Base-by-base conservation (phyloP, 2,888 invertebrate genomes). In the Iphiclides podalirius region DNA sequence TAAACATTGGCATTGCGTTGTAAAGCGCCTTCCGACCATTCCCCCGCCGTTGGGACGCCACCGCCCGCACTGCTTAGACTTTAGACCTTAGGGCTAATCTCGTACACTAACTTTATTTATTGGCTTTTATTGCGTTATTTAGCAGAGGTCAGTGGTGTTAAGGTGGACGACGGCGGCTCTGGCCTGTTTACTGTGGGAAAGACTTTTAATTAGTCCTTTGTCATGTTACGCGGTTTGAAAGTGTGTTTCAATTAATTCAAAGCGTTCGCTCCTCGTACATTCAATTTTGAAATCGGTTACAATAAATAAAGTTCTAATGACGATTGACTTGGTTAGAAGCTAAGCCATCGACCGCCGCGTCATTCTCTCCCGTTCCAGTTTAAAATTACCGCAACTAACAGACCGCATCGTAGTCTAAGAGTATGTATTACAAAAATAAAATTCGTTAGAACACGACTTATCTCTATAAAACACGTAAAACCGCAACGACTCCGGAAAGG, bases 31-130 rank as follows among this genome's bases (percentile, higher is more conserved):
- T n/a, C 11, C 8, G n/a, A n/a, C n/a, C n/a, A n/a, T n/a, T n/a
- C 20, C 20, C 20, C 3, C 11, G 4, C 4, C 31, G 31, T n/a
- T n/a, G 12, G 11, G 11, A 31, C 16, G 16, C 45, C 45, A 33
- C 33, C 33, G 20, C 33, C 14, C 16, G 20, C 16, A 26, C 15
- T 1, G 9, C n/a, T n/a, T n/a, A 8, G 20, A 20, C 6, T 20
- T 4, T 31, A n/a, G 9, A 28, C 20, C 41, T 42, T 36, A 48
- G 11, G 11, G 37, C 57, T 63, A 62, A 53, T 51, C 61, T 70
- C 72, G 65, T 70, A 75, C 71, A 71, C 60, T 69, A 66, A 61
- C 64, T 66, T 69, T 61, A 65, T 68, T 68, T 62, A 47, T 60
- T 66, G 60, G 52, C 55, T 64, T 65, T 63, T 59, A 58, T 61